Conservation (phyloP, 2,888 invertebrate genomes). For the Poecilus cupreus region DNA sequence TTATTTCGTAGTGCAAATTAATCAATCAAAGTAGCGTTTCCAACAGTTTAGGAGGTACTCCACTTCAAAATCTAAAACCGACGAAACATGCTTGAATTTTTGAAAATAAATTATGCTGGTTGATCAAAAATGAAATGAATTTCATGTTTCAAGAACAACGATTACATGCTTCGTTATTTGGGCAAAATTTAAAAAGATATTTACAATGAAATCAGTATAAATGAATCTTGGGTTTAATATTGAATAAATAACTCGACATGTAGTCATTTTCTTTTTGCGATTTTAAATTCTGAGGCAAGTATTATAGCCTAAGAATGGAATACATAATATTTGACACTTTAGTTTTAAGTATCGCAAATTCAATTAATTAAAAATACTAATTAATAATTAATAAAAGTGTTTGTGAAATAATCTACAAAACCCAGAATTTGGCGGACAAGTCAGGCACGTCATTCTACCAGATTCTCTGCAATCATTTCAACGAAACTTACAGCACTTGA, state of each 20-base stretch:
- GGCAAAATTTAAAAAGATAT: slow-evolving; percentile 20
- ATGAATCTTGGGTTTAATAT: slow-evolving; percentile 20
- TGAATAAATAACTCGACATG: background rate
- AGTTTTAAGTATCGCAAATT: slow-evolving; percentile 45
- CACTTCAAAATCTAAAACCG: background rate
- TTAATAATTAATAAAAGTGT: background rate
- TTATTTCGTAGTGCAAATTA: slow-evolving; percentile 53
- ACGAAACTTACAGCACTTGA: background rate
- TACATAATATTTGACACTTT: slow-evolving; percentile 35
- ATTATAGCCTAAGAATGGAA: slow-evolving; percentile 9
- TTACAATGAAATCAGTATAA: slow-evolving; percentile 37
- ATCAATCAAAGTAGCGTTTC: slow-evolving; percentile 25
- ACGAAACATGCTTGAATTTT: background rate
- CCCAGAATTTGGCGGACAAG: slow-evolving; percentile 8
- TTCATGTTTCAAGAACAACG: background rate
- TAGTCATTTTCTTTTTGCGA: background rate
- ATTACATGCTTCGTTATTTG: slow-evolving; percentile 1
- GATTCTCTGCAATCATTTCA: slow-evolving; percentile 21
- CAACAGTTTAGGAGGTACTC: slow-evolving; percentile 10
- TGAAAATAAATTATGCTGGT: background rate
- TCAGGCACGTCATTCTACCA: background rate
- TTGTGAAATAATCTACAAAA: slow-evolving; percentile 46
- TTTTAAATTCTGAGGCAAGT: background rate
- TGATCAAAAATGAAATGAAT: slow-evolving; percentile 13
- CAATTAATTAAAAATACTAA: slow-evolving; percentile 13